Conservation (phyloP, 2,888 invertebrate species). For the Seira ritae region DNA sequence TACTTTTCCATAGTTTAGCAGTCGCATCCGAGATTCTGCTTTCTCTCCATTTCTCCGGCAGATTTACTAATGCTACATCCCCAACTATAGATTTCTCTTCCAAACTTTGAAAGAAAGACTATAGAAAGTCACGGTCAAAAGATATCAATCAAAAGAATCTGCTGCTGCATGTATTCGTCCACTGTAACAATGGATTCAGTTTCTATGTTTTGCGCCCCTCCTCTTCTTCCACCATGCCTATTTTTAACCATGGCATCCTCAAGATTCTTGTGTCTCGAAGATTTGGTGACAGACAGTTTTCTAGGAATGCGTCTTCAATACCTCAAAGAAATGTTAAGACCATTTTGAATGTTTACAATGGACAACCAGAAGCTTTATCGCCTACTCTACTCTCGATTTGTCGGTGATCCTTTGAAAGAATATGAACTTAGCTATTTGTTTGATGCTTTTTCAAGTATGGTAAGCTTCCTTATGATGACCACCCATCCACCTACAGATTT, state of each 20-base stretch:
- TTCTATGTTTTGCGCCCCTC: too few species aligned
- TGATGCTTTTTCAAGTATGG: neutral
- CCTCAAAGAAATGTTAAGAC: neutral
- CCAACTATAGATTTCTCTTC: too few species aligned
- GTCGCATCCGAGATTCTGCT: neutral
- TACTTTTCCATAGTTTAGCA: neutral
- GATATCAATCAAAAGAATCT: conserved; percentile 42
- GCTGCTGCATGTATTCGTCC: neutral
- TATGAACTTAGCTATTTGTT: neutral
- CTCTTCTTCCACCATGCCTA: too few species aligned
- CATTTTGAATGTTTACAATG: neutral
- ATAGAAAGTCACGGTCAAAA: conserved; percentile 37
- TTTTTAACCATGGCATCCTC: neutral
- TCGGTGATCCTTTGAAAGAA: neutral
- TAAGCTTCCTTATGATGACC: neutral
- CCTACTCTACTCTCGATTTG: neutral
- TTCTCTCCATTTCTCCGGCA: neutral
- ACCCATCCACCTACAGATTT: too few species aligned
- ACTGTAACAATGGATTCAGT: too few species aligned
- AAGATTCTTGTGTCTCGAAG: too few species aligned
- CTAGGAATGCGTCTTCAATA: too few species aligned
- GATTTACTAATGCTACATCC: neutral
- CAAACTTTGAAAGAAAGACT: too few species aligned
- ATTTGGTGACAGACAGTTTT: neutral
- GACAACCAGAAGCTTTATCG: neutral